These are phyloP conservation scores for Gastracanthus pulcherrimus DNA, from an alignment of 2,888 invertebrate genomes.

Conservation along the genomic window DNA sequence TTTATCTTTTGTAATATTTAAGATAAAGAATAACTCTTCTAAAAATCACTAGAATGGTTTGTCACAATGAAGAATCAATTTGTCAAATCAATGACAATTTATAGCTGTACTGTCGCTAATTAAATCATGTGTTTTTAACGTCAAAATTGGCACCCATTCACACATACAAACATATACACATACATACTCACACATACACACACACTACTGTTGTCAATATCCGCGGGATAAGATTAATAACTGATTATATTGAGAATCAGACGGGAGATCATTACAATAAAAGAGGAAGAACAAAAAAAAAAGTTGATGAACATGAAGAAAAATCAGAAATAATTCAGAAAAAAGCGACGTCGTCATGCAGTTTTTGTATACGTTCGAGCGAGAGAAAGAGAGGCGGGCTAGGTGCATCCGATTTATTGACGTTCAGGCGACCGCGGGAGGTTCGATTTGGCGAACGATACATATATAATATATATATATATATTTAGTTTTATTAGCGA, in stretches of 20 bases:
- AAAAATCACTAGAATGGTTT: too few species aligned
- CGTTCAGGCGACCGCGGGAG: neutral
- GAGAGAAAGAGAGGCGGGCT: conserved; percentile 4
- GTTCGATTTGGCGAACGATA: too few species aligned
- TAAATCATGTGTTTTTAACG: neutral
- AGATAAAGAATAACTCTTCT: too few species aligned
- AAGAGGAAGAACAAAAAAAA: neutral
- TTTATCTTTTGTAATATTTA: too few species aligned
- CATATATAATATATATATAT: too few species aligned
- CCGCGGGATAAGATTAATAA: conserved; percentile 36
- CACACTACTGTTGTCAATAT: conserved; percentile 67
- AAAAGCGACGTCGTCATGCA: conserved; percentile 5
- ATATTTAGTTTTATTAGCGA: too few species aligned
- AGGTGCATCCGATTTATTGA: conserved; percentile 47
- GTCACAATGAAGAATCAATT: too few species aligned
- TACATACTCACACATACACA: neutral
- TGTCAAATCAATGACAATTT: too few species aligned
- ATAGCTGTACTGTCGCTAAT: too few species aligned
- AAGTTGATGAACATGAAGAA: too few species aligned
- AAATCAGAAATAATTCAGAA: too few species aligned
- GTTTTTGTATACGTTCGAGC: conserved; percentile 37
- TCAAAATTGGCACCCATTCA: neutral
- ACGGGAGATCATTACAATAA: neutral
- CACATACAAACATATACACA: neutral
- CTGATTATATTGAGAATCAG: neutral